Base-by-base conservation (phyloP, 2,113 vertebrate species). In the Tachycineta bicolor region DNA sequence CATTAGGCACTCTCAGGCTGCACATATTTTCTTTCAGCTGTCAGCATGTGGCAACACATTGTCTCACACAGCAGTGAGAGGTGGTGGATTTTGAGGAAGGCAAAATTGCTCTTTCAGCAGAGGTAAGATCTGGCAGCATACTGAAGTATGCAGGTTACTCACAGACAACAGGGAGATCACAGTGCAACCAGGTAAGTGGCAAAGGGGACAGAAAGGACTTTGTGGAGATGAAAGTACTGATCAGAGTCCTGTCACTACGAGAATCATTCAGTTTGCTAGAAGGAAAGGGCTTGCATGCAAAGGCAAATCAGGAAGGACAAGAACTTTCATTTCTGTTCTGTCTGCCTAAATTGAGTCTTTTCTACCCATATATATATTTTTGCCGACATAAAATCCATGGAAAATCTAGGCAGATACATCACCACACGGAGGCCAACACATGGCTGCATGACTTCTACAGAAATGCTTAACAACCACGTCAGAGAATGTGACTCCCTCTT, bases 21-120 rank as follows among this genome's bases (percentile, higher is more conserved):
- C 29, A 50, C 0, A 0, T 2, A 1, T 58, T 50, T 59, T 43
- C 22, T 43, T 89, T 73, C 29, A 34, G 44, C 24, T 4, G 2
- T 78, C 13, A 20, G 43, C 25, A 67, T 16, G 12, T 0, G 0
- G 28, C 25, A 85, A 24, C 46, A 87, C 24, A 26, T 21, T 59
- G 28, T 1, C 37, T 37, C 37, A 2, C 23, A 55, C 5, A 73
- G n/a, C 26, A 84, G 62, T 0, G 0, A 74, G 46, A 60, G 26
- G 11, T 33, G 22, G 8, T 29, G 10, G 33, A 63, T 59, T 50
- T 31, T 1, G 1, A 87, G 64, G 60, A 43, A 59, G 23, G 23
- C 9, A 85, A 33, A 33, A 62, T 20, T 2, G 1, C 8, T 52
- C 46, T 59, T 76, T 56, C 58, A 93, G 26, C 28, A 12, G 19